These are phyloP conservation scores for Panagrolaimus sp. DNA, from an alignment of 1,140 invertebrate species.

Conservation along the genomic window DNA sequence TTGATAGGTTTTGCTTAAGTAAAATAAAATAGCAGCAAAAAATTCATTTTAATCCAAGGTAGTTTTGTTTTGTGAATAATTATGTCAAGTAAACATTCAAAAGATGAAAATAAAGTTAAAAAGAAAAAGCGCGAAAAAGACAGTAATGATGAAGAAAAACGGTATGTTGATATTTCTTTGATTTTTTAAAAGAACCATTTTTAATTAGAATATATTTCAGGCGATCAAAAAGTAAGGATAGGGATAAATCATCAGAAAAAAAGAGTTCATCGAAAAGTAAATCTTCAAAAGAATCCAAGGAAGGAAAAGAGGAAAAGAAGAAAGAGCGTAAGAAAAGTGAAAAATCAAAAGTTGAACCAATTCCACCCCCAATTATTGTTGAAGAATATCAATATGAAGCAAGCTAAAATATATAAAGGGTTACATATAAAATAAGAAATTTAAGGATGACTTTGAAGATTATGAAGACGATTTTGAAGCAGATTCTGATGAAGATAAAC, in stretches of 20 bases:
- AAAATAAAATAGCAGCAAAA: too few species aligned
- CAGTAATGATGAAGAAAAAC: too few species aligned
- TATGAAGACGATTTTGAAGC: conserved; percentile 12
- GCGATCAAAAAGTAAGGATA: conserved; percentile 2
- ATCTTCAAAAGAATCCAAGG: neutral
- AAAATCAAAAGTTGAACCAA: neutral
- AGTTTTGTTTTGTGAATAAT: neutral
- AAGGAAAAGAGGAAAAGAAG: neutral
- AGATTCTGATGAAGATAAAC: neutral
- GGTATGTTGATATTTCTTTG: neutral
- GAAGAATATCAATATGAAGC: conserved; percentile 15
- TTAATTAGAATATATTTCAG: neutral
- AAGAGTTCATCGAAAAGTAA: conserved; percentile 6
- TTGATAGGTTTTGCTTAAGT: too few species aligned
- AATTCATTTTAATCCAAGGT: too few species aligned
- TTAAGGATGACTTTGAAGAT: conserved; percentile 14
- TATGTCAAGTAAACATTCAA: conserved; percentile 8
- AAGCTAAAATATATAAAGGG: neutral
- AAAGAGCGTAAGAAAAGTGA: neutral
- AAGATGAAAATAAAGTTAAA: conserved; percentile 2
- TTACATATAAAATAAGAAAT: neutral
- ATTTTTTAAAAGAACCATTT: neutral
- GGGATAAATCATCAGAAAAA: neutral
- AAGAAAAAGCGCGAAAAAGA: conserved; percentile 4
- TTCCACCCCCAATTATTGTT: neutral